phyloP scores from a whole-genome alignment of 2,113 vertebrate species.

The Vireo altiloquus region DNA sequence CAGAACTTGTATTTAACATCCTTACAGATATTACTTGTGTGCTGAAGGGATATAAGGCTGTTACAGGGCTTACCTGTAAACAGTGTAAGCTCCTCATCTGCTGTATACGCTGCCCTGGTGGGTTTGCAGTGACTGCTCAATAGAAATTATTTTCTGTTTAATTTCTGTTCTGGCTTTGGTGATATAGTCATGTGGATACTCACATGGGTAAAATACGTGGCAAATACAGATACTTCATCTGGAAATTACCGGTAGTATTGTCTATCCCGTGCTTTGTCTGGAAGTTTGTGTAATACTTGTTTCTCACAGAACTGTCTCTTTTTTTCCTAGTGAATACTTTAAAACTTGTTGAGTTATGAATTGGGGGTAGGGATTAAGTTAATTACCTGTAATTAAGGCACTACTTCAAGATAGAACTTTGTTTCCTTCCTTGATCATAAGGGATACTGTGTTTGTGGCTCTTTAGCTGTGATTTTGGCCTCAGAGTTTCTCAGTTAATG shows the following conservation, averaged over 20 bases:
- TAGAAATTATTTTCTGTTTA: neutral
- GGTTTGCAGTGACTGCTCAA: neutral
- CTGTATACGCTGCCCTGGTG: neutral
- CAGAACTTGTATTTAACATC: too few relatives aligned
- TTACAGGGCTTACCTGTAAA: neutral
- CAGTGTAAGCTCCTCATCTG: neutral
- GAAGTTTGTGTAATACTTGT: neutral
- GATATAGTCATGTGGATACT: neutral
- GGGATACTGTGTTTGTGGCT: neutral
- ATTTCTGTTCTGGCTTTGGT: neutral
- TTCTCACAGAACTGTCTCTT: neutral
- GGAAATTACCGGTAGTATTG: neutral
- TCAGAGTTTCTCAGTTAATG: neutral
- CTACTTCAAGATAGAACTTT: neutral
- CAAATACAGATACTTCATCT: neutral
- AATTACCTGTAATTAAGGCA: neutral
- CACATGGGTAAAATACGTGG: neutral
- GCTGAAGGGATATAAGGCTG: neutral
- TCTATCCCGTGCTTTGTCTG: neutral
- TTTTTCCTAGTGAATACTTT: neutral
- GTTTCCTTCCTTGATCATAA: neutral
- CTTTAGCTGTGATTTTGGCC: neutral
- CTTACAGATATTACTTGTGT: neutral
- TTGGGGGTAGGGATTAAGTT: neutral
- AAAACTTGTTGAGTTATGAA: neutral